Evolutionary conservation across 2,888 invertebrate genomes (phyloP).

Genomic region (Nineta flava): DNA sequence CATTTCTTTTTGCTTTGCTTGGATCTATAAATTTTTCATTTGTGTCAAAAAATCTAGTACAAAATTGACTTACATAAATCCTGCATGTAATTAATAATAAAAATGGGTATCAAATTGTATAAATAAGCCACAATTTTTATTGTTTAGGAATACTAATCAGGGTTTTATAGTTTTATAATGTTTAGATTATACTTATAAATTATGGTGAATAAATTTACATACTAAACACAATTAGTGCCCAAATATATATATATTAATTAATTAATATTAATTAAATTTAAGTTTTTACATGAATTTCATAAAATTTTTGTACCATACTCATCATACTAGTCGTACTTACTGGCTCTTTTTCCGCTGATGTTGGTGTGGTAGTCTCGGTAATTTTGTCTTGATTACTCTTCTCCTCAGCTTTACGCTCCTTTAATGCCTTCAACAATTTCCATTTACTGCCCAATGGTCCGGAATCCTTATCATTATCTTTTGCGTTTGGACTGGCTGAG

Average conservation of each 20-base stretch:
- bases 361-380: conserved; percentile 38
- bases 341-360: conserved; percentile 50
- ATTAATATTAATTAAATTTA: conserved; percentile 20
- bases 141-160: conserved; percentile 3
- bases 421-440: conserved; percentile 78
- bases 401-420: conserved; percentile 80
- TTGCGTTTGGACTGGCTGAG: conserved; percentile 21
- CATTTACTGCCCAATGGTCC: conserved; percentile 67
- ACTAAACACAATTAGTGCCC: too few species aligned
- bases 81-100: too few species aligned
- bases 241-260: neutral
- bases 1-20: too few species aligned
- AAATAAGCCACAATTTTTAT: conserved; percentile 7
- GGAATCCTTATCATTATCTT: conserved; percentile 19
- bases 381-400: conserved; percentile 54
- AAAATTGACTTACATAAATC: too few species aligned
- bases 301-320: conserved; percentile 45
- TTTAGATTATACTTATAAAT: too few species aligned
- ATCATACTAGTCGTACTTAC: conserved; percentile 53
- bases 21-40: too few species aligned
- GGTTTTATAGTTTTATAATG: neutral
- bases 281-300: conserved; percentile 48
- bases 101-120: neutral
- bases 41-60: too few species aligned
- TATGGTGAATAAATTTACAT: too few species aligned